Percentiles rank a stretch among this genome's conserved stretches.
These are phyloP conservation scores for Aporrectodea caliginosa DNA, from an alignment of 1,140 invertebrate species.

Conservation along the genomic window DNA sequence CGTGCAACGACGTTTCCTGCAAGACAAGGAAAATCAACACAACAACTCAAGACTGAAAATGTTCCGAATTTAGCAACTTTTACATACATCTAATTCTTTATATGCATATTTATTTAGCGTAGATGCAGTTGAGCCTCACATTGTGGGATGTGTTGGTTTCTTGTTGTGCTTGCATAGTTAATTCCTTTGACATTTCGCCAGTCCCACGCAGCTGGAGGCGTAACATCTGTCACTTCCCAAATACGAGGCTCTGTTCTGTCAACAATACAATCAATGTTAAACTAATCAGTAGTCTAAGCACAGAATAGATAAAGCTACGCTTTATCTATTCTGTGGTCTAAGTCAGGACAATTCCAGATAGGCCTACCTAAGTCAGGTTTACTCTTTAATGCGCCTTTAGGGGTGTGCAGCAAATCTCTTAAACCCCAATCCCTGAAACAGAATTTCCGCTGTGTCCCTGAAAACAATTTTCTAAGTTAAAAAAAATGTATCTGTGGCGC, in stretches of 20 bases:
- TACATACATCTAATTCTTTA: neutral
- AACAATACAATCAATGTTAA: neutral
- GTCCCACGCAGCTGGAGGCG: slow-evolving; percentile 53
- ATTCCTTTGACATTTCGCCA: slow-evolving; percentile 58
- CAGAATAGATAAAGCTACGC: too few relatives aligned
- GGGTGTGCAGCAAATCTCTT: too few relatives aligned
- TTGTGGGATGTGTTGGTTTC: slow-evolving; percentile 58
- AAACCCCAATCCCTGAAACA: too few relatives aligned
- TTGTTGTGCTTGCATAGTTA: slow-evolving; percentile 57
- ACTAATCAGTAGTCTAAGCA: neutral
- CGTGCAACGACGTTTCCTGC: too few relatives aligned
- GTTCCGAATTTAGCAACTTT: neutral
- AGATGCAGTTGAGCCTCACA: slow-evolving; percentile 40
- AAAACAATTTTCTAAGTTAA: neutral
- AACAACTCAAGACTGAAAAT: neutral
- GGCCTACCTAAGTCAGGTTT: too few relatives aligned
- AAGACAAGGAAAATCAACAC: neutral
- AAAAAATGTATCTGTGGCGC: neutral
- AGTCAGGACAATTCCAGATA: neutral
- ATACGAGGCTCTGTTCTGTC: neutral
- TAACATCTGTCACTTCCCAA: slow-evolving; percentile 8
- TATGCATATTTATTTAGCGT: neutral
- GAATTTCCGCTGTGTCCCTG: neutral
- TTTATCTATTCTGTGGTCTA: too few relatives aligned
- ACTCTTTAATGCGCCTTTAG: too few relatives aligned